Conservation (phyloP, 2,888 invertebrate genomes). For the Blastobasis adustella region DNA sequence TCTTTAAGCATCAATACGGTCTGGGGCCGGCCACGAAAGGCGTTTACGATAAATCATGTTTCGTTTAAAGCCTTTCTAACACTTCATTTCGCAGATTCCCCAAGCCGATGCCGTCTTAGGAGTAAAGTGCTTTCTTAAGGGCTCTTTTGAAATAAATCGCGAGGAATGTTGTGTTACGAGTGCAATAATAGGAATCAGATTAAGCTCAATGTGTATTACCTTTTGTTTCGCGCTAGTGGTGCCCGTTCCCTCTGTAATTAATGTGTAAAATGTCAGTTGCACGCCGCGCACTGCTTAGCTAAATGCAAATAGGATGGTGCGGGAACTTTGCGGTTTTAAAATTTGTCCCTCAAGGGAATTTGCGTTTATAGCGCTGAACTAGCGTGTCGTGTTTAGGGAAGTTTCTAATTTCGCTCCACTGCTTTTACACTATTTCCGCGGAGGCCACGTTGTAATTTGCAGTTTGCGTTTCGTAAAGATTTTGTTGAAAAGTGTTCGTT, state of each 20-base stretch:
- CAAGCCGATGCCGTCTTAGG: constrained; percentile 43
- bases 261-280: constrained; percentile 25
- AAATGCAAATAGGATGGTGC: constrained; percentile 1
- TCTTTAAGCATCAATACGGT: constrained; percentile 46
- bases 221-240: constrained; percentile 44
- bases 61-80: constrained; percentile 42
- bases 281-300: constrained; percentile 10
- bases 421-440: not conserved
- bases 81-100: constrained; percentile 58
- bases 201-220: constrained; percentile 49
- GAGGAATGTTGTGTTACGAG: constrained; percentile 54
- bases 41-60: constrained; percentile 44
- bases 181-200: constrained; percentile 67
- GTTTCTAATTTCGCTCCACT: not conserved
- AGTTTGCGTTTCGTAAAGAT: no score
- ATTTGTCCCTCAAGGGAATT: no score
- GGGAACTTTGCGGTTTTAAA: not conserved
- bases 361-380: no score
- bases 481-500: no score
- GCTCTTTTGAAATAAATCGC: constrained; percentile 66
- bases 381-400: not conserved
- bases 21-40: constrained; percentile 22
- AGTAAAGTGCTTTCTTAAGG: constrained; percentile 50
- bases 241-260: constrained; percentile 47
- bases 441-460: no score